A percentile compares a stretch with the other conserved stretches of the same genome.
These are phyloP conservation scores for Phrixothrix hirtus DNA, from an alignment of 2,888 invertebrate species.

Conservation along the genomic window DNA sequence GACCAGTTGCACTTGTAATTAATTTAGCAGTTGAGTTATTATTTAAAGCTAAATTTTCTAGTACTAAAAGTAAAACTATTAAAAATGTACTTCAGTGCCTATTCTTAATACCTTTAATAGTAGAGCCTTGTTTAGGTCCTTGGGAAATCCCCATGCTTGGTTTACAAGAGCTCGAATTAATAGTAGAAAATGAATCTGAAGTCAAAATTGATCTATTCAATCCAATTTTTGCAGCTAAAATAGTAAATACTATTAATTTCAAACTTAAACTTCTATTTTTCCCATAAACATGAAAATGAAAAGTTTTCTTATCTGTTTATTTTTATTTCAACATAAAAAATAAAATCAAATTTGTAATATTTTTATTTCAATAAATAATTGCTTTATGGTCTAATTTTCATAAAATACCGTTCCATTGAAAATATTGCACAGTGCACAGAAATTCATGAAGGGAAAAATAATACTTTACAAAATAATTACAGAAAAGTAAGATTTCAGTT, in stretches of 20 bases:
- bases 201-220: constrained; percentile 41
- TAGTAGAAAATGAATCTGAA: constrained; percentile 41
- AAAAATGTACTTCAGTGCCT: background rate
- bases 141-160: constrained; percentile 21
- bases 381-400: no score
- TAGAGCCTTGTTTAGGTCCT: constrained; percentile 2
- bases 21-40: constrained; percentile 42
- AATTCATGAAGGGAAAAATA: no score
- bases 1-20: constrained; percentile 40
- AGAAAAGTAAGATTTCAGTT: no score
- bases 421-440: no score
- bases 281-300: background rate
- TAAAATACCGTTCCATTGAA: no score
- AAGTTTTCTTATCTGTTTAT: no score
- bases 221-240: constrained; percentile 41
- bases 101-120: constrained; percentile 13
- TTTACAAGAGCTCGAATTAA: constrained; percentile 46
- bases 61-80: constrained; percentile 41
- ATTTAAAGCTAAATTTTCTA: constrained; percentile 52
- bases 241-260: constrained; percentile 2
- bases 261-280: background rate
- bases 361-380: background rate
- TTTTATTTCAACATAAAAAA: background rate
- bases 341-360: background rate
- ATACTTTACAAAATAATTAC: no score